Conservation (phyloP, 2,888 invertebrate species). For the Stenolophus ochropezus region DNA sequence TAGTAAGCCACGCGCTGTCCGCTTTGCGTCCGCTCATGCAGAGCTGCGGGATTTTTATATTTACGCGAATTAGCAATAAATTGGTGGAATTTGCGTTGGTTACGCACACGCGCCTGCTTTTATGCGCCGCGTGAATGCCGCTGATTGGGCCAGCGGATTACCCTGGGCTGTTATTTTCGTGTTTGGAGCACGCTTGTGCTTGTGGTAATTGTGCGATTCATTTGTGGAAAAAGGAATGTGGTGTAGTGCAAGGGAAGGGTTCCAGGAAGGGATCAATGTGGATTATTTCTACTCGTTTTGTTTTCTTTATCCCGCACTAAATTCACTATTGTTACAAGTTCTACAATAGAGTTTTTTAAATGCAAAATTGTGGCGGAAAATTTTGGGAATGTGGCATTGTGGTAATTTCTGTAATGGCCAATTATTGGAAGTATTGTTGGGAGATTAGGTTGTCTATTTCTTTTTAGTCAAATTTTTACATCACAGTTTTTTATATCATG, state of each 20-base stretch:
- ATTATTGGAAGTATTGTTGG: no score
- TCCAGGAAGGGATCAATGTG: not conserved
- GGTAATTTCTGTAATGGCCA: no score
- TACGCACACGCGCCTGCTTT: conserved; percentile 41
- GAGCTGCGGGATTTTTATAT: conserved; percentile 67
- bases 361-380: no score
- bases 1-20: conserved; percentile 33
- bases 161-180: conserved; percentile 30
- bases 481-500: no score
- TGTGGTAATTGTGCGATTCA: conserved; percentile 17
- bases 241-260: not conserved
- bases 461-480: no score
- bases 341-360: no score
- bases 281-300: not conserved
- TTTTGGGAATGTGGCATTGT: no score
- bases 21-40: conserved; percentile 27
- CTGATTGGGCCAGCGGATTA: conserved; percentile 47
- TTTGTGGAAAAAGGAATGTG: conserved; percentile 8
- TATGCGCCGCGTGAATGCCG: conserved; percentile 29
- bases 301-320: not conserved
- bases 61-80: conserved; percentile 73
- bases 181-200: not conserved
- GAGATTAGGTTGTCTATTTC: no score
- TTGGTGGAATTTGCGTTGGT: conserved; percentile 69
- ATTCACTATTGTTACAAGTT: not conserved